phyloP scores from a whole-genome alignment of 2,888 invertebrate genomes.

The Nephrotoma flavescens region DNA sequence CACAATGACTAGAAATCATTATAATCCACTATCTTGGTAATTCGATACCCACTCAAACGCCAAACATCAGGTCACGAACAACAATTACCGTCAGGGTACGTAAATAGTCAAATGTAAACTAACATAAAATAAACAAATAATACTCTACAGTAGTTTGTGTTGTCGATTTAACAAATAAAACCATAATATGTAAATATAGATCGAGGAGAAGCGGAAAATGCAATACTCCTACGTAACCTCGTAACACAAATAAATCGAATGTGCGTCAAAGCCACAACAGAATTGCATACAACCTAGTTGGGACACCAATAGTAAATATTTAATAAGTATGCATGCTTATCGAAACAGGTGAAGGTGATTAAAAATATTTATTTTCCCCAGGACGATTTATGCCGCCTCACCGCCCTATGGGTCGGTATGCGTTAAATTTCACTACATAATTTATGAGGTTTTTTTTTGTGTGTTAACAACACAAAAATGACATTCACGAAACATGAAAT shows the following conservation, averaged over 20 bases:
- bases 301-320: no score
- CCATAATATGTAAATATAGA: not conserved
- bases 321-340: no score
- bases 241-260: not conserved
- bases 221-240: not conserved
- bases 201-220: not conserved
- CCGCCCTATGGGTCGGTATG: not conserved
- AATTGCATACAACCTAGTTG: no score
- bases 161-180: not conserved
- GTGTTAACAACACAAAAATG: not conserved
- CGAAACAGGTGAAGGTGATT: not conserved
- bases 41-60: not conserved
- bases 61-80: not conserved
- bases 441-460: not conserved
- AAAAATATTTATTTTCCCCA: not conserved
- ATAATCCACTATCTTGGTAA: not conserved
- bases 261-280: not conserved
- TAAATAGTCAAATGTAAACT: not conserved
- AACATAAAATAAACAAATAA: not conserved
- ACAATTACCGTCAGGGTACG: not conserved
- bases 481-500: not conserved
- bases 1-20: no score
- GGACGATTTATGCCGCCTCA: not conserved
- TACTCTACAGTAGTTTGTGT: not conserved
- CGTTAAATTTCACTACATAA: not conserved